Base-by-base conservation (phyloP, 2,888 invertebrate genomes). In the Cataglyphis cursor region DNA sequence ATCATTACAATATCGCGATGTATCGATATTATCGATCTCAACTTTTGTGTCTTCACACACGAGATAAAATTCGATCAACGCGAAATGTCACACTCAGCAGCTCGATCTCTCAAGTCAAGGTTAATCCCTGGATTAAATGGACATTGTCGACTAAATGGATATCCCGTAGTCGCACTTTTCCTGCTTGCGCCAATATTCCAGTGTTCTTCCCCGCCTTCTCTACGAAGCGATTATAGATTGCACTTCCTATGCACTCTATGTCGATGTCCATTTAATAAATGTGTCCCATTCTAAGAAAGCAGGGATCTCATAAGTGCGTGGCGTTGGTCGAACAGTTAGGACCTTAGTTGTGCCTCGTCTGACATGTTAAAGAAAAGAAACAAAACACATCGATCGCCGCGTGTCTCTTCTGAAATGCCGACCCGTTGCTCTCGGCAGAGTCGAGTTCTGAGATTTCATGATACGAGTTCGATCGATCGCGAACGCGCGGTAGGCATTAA, bases 211-310 rank as follows among this genome's bases (percentile, higher is more conserved):
- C 81, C 72, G 81, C 80, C 83, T 81, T 87, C 83, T 90, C 70
- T 85, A 70, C 84, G 85, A 81, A 75, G 90, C 72, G 81, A 83
- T 73, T 92, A 51, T 51, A 93, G 90, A 72, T 54, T 83, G 93
- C 93, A 93, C 93, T 78, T 92, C 92, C 92, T 90, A 84, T 91
- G 92, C 91, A 93, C 92, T 51, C n/a, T 84, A 86, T 90, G 93
- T 90, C 94, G 94, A 94, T 95, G 95, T 95, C 94, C 95, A 94
- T 95, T 95, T 94, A 94, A 94, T 92, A 44, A 87, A 51, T 2
- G 88, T 83, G 91, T 88, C 94, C 94, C 94, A 93, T 94, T 94
- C 93, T 93, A 90, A 90, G 85, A 87, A 89, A 91, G 90, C 90
- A 93, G 92, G 92, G 91, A 91, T 91, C 88, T 51, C 51, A 6